phyloP scores from a whole-genome alignment of 2,113 vertebrate species.

The Gnathonemus echidnorhynchus region DNA sequence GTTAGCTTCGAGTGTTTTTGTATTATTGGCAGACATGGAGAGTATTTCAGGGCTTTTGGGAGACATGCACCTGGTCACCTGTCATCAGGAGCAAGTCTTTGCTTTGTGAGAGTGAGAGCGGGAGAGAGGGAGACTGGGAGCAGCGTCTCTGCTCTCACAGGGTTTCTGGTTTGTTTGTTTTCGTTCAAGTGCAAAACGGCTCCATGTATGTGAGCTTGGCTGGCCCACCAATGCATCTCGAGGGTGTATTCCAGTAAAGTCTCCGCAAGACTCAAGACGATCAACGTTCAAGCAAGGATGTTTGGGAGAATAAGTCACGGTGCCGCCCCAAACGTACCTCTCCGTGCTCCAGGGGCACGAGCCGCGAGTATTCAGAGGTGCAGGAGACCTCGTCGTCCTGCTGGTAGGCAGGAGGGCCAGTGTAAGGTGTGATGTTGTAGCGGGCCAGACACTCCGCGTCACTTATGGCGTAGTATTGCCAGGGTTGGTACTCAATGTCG shows the following conservation, averaged over 20 bases:
- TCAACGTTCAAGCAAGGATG: not conserved
- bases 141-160: not conserved
- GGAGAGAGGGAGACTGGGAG: not conserved
- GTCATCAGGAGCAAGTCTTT: not conserved
- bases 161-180: not conserved
- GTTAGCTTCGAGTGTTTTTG: not conserved
- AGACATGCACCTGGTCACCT: not conserved
- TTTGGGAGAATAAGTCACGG: not conserved
- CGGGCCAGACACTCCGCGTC: slow-evolving; percentile 83
- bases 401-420: not conserved
- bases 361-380: slow-evolving; percentile 87
- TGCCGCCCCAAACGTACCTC: slow-evolving; percentile 65
- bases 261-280: not conserved
- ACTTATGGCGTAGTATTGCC: slow-evolving; percentile 92
- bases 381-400: slow-evolving; percentile 89
- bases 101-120: not conserved
- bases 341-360: slow-evolving; percentile 86
- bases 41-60: not conserved
- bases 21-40: not conserved
- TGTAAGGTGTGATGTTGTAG: slow-evolving; percentile 75
- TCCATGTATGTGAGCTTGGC: not conserved
- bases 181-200: not conserved
- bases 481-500: slow-evolving; percentile 71
- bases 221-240: not conserved
- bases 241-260: not conserved